Evolutionary conservation across 2,888 invertebrate species (phyloP).

Genomic region (Hirtodrosophila confusa): DNA sequence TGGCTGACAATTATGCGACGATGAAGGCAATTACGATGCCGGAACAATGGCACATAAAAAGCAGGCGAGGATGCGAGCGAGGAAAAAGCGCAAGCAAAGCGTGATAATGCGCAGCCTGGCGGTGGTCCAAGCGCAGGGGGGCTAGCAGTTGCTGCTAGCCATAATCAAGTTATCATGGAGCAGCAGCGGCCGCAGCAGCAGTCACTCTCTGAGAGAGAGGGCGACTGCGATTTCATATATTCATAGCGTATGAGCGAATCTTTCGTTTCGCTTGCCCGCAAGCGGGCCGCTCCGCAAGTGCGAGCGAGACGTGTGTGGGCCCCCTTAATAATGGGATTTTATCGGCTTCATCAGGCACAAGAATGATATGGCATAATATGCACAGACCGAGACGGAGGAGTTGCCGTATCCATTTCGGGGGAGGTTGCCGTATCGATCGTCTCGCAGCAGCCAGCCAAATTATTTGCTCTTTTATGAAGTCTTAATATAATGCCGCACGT

Average conservation of each 20-base stretch:
- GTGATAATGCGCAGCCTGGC: slow-evolving; percentile 46
- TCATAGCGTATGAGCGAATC: slow-evolving; percentile 84
- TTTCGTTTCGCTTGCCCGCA: slow-evolving; percentile 81
- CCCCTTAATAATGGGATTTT: slow-evolving; percentile 84
- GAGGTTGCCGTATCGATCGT: slow-evolving; percentile 57
- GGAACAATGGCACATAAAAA: slow-evolving; percentile 72
- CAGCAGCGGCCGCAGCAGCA: slow-evolving; percentile 32
- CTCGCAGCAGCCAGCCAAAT: slow-evolving; percentile 51
- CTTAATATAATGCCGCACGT: slow-evolving; percentile 77
- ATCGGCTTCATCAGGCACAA: slow-evolving; percentile 83
- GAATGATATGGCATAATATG: slow-evolving; percentile 83
- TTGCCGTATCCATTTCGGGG: slow-evolving; percentile 15
- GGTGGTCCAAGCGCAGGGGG: slow-evolving; percentile 37
- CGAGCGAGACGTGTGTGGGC: slow-evolving; percentile 77
- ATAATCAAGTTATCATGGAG: slow-evolving; percentile 72
- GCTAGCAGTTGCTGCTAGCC: slow-evolving; percentile 32
- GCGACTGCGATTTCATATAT: slow-evolving; percentile 76
- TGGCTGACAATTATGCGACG: slow-evolving; percentile 79
- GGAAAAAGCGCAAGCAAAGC: slow-evolving; percentile 43
- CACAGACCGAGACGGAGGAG: slow-evolving; percentile 38
- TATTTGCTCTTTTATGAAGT: slow-evolving; percentile 80
- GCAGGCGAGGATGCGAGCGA: slow-evolving; percentile 9
- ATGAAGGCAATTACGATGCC: slow-evolving; percentile 82
- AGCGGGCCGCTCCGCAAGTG: slow-evolving; percentile 61
- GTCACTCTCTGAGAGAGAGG: slow-evolving; percentile 10